A percentile compares a stretch with the other conserved stretches of the same genome.
phyloP scores from a whole-genome alignment of 2,797 vertebrate species.

The Propithecus perrieri region DNA sequence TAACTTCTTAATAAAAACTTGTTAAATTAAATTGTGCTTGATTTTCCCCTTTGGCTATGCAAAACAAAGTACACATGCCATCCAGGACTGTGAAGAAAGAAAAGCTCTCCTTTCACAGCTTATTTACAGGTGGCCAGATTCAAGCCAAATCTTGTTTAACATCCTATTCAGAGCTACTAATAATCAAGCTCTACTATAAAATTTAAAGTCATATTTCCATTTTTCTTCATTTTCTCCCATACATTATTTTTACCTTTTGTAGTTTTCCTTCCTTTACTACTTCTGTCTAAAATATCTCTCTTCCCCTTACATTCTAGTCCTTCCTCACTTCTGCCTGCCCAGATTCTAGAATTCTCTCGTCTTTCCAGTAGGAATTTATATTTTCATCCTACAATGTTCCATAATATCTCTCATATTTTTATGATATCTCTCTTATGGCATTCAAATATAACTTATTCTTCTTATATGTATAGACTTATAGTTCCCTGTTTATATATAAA shows the following conservation, averaged over 20 bases:
- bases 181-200: not conserved
- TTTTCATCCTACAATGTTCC: not conserved
- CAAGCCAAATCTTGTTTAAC: not conserved
- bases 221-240: not conserved
- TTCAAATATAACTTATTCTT: not conserved
- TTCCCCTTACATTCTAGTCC: not conserved
- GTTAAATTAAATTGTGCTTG: constrained; percentile 50
- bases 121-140: not conserved
- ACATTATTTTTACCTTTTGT: not conserved
- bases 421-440: not conserved
- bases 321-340: not conserved
- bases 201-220: not conserved
- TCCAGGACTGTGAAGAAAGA: not conserved
- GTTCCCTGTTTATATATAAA: not conserved
- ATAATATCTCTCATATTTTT: not conserved
- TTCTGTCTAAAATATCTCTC: not conserved
- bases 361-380: not conserved
- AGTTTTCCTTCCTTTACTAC: not conserved
- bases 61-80: not conserved
- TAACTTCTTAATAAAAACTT: constrained; percentile 18
- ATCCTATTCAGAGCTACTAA: not conserved
- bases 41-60: constrained; percentile 23
- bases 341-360: not conserved
- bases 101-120: not conserved
- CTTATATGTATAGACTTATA: not conserved